Evolutionary conservation across 1,140 invertebrate genomes (phyloP).

Genomic region (Nilaparvata lugens): DNA sequence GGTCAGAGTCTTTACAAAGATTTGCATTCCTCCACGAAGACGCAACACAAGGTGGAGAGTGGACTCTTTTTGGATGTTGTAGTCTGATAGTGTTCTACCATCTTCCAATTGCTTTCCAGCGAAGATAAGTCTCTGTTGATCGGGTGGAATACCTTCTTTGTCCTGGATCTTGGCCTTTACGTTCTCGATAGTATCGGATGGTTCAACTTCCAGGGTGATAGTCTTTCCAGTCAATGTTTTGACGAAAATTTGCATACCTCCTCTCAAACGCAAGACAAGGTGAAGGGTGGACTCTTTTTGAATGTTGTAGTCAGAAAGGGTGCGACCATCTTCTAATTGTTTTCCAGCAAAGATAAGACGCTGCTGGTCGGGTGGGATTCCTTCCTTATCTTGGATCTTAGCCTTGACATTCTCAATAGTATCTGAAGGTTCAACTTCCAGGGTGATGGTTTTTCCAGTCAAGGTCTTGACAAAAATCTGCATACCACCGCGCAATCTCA

Average conservation of each 20-base stretch:
- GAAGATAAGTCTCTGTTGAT: too few species aligned
- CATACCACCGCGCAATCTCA: constrained; percentile 67
- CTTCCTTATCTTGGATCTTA: too few species aligned
- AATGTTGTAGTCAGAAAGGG: constrained; percentile 46
- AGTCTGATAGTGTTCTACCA: constrained; percentile 63
- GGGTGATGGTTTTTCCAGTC: constrained; percentile 56
- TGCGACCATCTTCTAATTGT: constrained; percentile 51
- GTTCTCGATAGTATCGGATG: too few species aligned
- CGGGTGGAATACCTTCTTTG: too few species aligned
- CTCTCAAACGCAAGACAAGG: constrained; percentile 45
- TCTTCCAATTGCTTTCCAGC: constrained; percentile 22
- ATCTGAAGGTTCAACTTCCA: too few species aligned
- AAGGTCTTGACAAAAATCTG: constrained; percentile 55
- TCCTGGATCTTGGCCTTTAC: too few species aligned
- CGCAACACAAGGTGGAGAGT: constrained; percentile 49
- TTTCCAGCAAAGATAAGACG: too few species aligned
- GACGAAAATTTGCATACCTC: constrained; percentile 50
- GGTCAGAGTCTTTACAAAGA: too few species aligned
- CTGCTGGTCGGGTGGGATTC: too few species aligned
- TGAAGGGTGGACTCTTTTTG: constrained; percentile 53
- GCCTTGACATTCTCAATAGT: too few species aligned
- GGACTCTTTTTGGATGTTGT: constrained; percentile 72
- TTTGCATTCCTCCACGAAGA: too few species aligned
- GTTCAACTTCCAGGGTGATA: too few species aligned
- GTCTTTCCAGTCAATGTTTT: constrained; percentile 59